Base-by-base conservation (phyloP, 2,888 invertebrate species). In the Drosophila anomelani region DNA sequence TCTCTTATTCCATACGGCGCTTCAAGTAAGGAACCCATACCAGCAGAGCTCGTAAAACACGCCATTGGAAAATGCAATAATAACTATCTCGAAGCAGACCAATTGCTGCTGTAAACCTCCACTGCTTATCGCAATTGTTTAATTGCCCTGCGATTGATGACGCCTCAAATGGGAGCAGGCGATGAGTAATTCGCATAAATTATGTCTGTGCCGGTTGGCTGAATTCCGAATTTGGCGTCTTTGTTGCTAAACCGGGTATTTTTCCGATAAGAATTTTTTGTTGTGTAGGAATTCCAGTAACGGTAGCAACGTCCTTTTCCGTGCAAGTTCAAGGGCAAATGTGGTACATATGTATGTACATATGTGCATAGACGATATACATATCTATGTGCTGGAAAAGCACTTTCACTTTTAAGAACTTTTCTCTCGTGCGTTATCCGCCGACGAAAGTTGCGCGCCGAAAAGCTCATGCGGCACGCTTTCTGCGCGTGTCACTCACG, bases 51-150 rank as follows among this genome's bases (percentile, higher is more conserved):
- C 46, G 47, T 51, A n/a, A 74, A 78, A 55, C 75, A 82, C 75
- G 80, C 75, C 67, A 77, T 68, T 34, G 68, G 71, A 61, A 85
- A 77, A 54, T 87, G 85, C 82, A 87, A 63, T 53, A 68, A 64
- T 77, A 68, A 59, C 70, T 77, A 78, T 79, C 82, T 57, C 36
- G 20, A 74, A 72, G 49, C 49, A 43, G 61, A 44, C 46, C 53
- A 62, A 77, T 57, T 67, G 38, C 59, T 59, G 49, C 55, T 59
- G 49, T 59, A 73, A 78, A 72, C 62, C 60, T 56, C 26, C 55
- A 47, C 34, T 17, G 41, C 67, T 74, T 77, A 82, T 83, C 76
- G 61, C 39, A 57, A 38, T 46, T 46, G 44, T 39, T 26, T 56
- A 39, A 56, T 51, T 54, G 38, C 36, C 23, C 39, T 15, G 23